Conservation (phyloP, 2,113 vertebrate species). For the Calcarius ornatus region DNA sequence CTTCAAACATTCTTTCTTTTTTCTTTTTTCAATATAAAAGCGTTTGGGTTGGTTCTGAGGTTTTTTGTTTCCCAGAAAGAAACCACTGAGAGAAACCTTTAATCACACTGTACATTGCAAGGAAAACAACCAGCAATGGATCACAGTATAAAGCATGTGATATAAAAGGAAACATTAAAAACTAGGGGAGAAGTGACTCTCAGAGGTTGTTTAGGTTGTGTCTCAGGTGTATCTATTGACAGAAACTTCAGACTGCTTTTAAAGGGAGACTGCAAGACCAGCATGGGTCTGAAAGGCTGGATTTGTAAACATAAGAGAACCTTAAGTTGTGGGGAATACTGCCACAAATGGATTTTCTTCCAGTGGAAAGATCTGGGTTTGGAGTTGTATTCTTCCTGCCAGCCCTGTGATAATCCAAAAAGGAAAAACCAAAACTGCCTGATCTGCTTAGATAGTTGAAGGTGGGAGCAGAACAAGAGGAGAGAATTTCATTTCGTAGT, state of each 20-base stretch:
- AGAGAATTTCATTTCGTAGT: not conserved
- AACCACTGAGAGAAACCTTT: not conserved
- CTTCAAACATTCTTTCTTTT: not conserved
- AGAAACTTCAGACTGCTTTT: not conserved
- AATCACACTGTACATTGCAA: not conserved
- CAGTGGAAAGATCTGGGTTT: not conserved
- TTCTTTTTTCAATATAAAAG: not conserved
- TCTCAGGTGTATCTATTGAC: not conserved
- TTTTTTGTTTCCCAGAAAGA: not conserved
- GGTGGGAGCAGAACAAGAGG: not conserved
- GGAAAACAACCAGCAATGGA: not conserved
- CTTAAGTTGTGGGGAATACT: not conserved
- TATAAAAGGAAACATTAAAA: not conserved
- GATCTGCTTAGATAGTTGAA: not conserved
- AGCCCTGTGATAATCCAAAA: not conserved
- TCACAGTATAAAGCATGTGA: not conserved
- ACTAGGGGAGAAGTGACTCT: not conserved
- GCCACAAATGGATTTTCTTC: not conserved
- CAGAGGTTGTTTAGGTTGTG: not conserved
- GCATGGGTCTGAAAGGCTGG: not conserved
- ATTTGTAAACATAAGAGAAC: not conserved
- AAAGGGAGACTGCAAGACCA: not conserved
- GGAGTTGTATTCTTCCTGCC: not conserved
- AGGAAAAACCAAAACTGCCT: not conserved
- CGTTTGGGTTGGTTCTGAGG: accelerated